These are phyloP conservation scores for Agrochola macilenta DNA, from an alignment of 2,888 invertebrate genomes.

Conservation along the genomic window DNA sequence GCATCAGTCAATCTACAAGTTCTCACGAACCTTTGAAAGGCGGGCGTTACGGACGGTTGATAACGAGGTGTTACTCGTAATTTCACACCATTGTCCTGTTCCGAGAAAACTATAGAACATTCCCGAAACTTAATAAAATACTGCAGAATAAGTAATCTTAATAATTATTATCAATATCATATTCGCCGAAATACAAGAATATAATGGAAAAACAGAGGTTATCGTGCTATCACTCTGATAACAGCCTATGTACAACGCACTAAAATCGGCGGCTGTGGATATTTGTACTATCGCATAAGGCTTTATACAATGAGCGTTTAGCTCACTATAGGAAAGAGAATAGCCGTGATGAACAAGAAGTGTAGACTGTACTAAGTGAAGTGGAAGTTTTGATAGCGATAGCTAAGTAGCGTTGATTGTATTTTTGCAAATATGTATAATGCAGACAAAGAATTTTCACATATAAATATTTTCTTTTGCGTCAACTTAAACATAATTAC, in stretches of 20 bases:
- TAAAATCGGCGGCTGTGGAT: neutral
- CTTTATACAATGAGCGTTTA: constrained; percentile 21
- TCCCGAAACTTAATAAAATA: constrained; percentile 25
- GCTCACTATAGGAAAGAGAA: fast-evolving
- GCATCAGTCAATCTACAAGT: neutral
- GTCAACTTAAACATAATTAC: neutral
- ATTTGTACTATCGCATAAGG: neutral
- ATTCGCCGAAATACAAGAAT: constrained; percentile 57
- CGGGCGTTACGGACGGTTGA: neutral
- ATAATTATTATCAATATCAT: constrained; percentile 50
- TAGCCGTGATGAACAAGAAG: neutral
- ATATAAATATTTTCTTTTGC: constrained; percentile 20
- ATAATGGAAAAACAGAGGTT: constrained; percentile 62
- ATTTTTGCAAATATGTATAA: constrained; percentile 40
- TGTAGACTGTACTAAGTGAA: neutral
- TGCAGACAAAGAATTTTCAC: constrained; percentile 20
- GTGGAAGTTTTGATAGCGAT: neutral
- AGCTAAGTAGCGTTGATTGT: constrained; percentile 15
- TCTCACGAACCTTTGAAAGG: constrained; percentile 10
- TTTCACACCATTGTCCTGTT: neutral
- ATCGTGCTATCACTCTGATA: constrained; percentile 59
- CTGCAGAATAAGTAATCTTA: constrained; percentile 39
- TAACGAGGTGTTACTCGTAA: constrained; percentile 25
- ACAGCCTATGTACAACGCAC: constrained; percentile 16
- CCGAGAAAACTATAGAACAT: constrained; percentile 1